Base-by-base conservation (phyloP, 37 sponge, comb jelly and placozoan species). In the Haliclona indistincta region DNA sequence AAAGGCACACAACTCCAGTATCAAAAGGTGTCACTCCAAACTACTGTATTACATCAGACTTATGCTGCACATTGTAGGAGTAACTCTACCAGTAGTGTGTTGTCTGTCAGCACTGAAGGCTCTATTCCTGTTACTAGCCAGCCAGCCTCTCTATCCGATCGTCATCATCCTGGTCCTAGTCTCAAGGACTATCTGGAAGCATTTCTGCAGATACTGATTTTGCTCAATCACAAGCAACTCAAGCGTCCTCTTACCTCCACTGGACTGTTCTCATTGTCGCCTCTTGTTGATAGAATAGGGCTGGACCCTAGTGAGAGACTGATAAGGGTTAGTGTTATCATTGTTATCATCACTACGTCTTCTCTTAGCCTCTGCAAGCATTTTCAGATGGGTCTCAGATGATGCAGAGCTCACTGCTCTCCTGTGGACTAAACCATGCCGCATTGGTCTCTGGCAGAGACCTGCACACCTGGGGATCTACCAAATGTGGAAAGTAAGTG, bases 401-500 rank as follows among this genome's bases (percentile, higher is more conserved):
- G 76, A 39, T 80, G 0, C 67, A 62, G 44, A 64, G 55, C 1
- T 38, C 6, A 34, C 47, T 77, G 23, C 62, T 90, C 45, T 52
- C 81, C 13, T 81, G 82, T 81, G 91, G 91, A 2, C 40, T 81
- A 35, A 63, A 76, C 36, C 94, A 93, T 56, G 75, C 86, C 51
- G 89, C 86, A 35, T 45, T 82, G 43, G 86, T 93, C 3, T 36
- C 40, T 51, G 41, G 68, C 70, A 80, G 80, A 25, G 44, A 76
- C 62, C 80, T 93, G 37, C 81, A 76, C 86, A 93, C 94, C 1
- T 93, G 94, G 94, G 94, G 94, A 25, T 30, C 61, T 8, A 79
- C 82, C 23, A 82, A 77, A 47, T 70, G 85, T 40, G 94, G 94
- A 67, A 88, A 88, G 94, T 93, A 47, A 82, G 92, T 52, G 32